phyloP scores from a whole-genome alignment of 2,797 vertebrate species.

The Epinephelus coioides region DNA sequence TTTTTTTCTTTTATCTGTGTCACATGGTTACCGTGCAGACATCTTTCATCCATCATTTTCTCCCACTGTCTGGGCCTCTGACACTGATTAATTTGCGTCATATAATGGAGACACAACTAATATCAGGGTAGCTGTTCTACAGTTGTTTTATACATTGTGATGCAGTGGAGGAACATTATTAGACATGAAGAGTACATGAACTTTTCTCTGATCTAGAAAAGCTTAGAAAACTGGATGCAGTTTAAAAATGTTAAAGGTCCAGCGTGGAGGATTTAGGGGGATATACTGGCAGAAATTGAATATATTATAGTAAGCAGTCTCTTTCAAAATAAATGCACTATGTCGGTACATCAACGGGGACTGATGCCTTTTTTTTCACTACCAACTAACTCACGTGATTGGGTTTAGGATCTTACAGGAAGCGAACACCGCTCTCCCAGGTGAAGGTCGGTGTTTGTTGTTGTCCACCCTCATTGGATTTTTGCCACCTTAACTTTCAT shows the following conservation, averaged over 20 bases:
- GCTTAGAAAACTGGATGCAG: not conserved
- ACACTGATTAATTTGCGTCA: slow-evolving; percentile 55
- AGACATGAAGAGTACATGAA: not conserved
- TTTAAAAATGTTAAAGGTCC: not conserved
- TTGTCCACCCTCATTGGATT: too few relatives aligned
- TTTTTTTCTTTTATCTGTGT: slow-evolving; percentile 13
- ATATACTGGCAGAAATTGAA: too few relatives aligned
- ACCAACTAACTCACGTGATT: too few relatives aligned
- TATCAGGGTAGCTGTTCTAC: not conserved
- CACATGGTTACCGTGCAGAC: slow-evolving; percentile 37
- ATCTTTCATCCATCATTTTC: slow-evolving; percentile 61
- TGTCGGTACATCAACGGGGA: too few relatives aligned
- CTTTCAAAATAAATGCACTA: too few relatives aligned
- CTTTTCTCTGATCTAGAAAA: not conserved
- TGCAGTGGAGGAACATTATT: not conserved
- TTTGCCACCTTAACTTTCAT: too few relatives aligned
- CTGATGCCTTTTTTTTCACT: too few relatives aligned
- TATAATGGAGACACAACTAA: slow-evolving; percentile 25
- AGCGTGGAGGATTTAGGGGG: too few relatives aligned
- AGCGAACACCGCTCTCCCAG: too few relatives aligned
- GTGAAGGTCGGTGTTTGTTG: too few relatives aligned
- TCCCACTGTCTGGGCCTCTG: slow-evolving; percentile 35
- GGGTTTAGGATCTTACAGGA: too few relatives aligned
- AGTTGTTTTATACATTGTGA: not conserved
- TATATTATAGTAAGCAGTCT: too few relatives aligned